These are phyloP conservation scores for Cyclura pinguis DNA, from an alignment of 2,797 vertebrate genomes.

Conservation along the genomic window DNA sequence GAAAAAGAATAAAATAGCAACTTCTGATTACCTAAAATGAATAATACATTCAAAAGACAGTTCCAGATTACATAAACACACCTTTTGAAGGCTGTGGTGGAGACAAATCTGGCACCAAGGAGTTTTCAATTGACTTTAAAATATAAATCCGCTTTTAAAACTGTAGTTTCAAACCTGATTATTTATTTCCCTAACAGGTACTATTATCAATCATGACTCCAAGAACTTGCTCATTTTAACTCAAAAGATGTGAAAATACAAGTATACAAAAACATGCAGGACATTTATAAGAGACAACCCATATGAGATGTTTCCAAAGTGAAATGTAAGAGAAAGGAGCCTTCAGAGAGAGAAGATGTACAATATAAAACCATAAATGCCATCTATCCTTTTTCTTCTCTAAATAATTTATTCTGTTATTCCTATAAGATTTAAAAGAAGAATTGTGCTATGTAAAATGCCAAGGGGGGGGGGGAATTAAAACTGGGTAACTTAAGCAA, in stretches of 20 bases:
- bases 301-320: not conserved
- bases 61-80: no score
- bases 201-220: not conserved
- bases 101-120: not conserved
- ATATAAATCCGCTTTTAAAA: not conserved
- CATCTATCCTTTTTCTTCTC: accelerated
- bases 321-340: not conserved
- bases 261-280: not conserved
- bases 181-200: not conserved
- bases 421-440: accelerated
- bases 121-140: not conserved
- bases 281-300: not conserved
- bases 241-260: not conserved
- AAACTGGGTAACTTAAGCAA: not conserved
- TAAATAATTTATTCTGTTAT: not conserved
- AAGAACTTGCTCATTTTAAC: not conserved
- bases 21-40: not conserved
- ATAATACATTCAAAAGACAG: no score
- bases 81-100: not conserved
- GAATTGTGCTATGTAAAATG: not conserved
- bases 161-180: not conserved
- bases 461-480: not conserved
- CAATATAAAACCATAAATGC: accelerated
- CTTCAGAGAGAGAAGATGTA: not conserved
- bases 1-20: no score